Percentiles rank a stretch among this genome's conserved stretches.
phyloP scores from a whole-genome alignment of 2,113 vertebrate species.

The Pagrus major region DNA sequence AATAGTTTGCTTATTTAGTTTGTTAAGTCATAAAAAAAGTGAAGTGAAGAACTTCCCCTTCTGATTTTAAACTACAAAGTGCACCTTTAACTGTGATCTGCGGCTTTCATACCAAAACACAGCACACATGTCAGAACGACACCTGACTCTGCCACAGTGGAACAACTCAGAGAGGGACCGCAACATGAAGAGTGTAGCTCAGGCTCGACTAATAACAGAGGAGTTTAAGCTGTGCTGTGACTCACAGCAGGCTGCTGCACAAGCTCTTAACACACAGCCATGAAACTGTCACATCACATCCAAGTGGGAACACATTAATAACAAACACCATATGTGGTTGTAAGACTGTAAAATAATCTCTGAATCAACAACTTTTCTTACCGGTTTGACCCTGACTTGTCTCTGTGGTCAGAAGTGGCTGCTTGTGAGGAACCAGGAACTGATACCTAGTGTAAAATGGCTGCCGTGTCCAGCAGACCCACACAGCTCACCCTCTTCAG shows the following conservation, averaged over 20 bases:
- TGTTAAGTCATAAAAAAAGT: too few species aligned
- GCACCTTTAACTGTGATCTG: too few species aligned
- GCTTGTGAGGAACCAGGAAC: constrained; percentile 19
- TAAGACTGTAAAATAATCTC: not conserved
- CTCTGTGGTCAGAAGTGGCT: not conserved
- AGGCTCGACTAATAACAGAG: constrained; percentile 33
- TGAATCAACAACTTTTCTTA: constrained; percentile 37
- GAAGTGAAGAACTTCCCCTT: too few species aligned
- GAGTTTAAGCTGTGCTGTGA: constrained; percentile 45
- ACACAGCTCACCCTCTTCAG: constrained; percentile 37
- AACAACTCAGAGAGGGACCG: constrained; percentile 8
- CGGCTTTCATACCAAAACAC: too few species aligned
- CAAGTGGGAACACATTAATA: not conserved
- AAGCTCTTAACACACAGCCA: constrained; percentile 14
- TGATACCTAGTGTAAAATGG: constrained; percentile 60
- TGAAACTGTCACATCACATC: constrained; percentile 1
- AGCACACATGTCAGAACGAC: not conserved
- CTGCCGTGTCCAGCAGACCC: constrained; percentile 34
- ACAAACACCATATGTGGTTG: not conserved
- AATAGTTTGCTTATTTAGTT: too few species aligned
- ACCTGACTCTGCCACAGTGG: not conserved
- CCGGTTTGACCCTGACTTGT: constrained; percentile 3
- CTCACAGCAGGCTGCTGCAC: constrained; percentile 24
- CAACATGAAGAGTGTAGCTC: constrained; percentile 21
- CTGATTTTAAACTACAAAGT: too few species aligned